Conservation (phyloP, 2,113 vertebrate species). For the Varanus komodoensis region DNA sequence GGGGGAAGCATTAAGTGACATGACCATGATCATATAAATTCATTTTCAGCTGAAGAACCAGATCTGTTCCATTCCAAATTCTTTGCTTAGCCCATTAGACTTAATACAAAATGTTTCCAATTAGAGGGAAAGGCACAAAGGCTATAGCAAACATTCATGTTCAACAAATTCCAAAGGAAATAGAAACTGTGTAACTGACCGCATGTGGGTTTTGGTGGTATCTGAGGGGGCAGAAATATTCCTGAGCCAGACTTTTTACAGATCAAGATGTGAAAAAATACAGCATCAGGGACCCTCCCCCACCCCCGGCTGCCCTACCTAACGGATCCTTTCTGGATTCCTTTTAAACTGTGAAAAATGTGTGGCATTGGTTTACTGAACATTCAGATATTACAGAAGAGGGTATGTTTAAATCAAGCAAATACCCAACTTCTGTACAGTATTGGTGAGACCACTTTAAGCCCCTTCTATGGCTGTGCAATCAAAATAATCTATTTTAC, state of each 20-base stretch:
- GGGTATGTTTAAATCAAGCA: not conserved
- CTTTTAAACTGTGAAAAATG: slow-evolving; percentile 10
- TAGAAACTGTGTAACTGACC: not conserved
- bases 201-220: slow-evolving; percentile 38
- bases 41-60: not conserved
- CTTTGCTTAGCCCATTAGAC: slow-evolving; percentile 31
- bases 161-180: slow-evolving; percentile 18
- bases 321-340: not conserved
- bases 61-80: slow-evolving; percentile 4
- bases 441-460: not conserved
- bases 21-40: slow-evolving; percentile 10
- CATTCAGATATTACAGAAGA: not conserved
- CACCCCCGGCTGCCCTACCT: slow-evolving; percentile 4
- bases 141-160: not conserved
- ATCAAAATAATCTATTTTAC: not conserved
- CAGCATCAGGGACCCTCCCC: too few species aligned
- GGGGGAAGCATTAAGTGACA: slow-evolving; percentile 13
- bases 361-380: not conserved
- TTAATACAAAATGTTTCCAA: slow-evolving; percentile 35
- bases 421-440: not conserved
- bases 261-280: not conserved
- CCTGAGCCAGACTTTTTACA: slow-evolving; percentile 19
- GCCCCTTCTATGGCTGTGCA: not conserved
- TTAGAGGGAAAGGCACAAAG: slow-evolving; percentile 29
- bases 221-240: not conserved